Evolutionary conservation across 2,113 vertebrate species (phyloP).

Genomic region (Abramis brama): DNA sequence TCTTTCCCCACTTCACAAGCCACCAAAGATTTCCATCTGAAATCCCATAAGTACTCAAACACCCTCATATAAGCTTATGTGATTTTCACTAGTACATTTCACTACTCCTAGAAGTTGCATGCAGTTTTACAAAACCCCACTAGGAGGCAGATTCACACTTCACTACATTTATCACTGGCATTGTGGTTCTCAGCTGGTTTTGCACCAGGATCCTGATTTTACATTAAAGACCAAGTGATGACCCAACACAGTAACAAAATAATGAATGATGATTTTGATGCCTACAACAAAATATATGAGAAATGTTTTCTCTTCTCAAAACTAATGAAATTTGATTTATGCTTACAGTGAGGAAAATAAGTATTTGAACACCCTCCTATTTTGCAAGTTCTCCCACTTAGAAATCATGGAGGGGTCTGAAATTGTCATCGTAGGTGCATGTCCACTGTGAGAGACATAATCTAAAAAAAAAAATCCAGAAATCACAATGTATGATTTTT

Average conservation of each 20-base stretch:
- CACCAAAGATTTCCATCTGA: background rate
- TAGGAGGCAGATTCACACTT: background rate
- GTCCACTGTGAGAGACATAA: too few relatives aligned
- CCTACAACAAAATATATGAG: background rate
- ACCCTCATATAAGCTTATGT: background rate
- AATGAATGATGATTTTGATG: background rate
- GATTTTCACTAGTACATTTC: background rate
- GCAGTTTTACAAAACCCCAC: slow-evolving; percentile 3
- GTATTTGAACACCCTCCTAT: too few relatives aligned
- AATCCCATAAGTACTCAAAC: background rate
- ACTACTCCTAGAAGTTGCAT: background rate
- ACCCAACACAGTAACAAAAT: background rate
- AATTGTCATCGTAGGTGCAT: too few relatives aligned
- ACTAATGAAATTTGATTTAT: background rate
- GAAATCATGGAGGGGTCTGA: too few relatives aligned
- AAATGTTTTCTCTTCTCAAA: background rate
- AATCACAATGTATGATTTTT: too few relatives aligned
- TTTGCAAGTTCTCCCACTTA: too few relatives aligned
- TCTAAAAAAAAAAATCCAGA: too few relatives aligned
- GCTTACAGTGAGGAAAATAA: too few relatives aligned
- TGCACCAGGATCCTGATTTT: background rate
- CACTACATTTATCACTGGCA: background rate
- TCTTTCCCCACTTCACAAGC: background rate
- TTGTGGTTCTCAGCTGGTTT: background rate
- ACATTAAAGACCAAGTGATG: background rate